Evolutionary conservation across 1,140 invertebrate species (phyloP).

Genomic region (Mamestra configurata): DNA sequence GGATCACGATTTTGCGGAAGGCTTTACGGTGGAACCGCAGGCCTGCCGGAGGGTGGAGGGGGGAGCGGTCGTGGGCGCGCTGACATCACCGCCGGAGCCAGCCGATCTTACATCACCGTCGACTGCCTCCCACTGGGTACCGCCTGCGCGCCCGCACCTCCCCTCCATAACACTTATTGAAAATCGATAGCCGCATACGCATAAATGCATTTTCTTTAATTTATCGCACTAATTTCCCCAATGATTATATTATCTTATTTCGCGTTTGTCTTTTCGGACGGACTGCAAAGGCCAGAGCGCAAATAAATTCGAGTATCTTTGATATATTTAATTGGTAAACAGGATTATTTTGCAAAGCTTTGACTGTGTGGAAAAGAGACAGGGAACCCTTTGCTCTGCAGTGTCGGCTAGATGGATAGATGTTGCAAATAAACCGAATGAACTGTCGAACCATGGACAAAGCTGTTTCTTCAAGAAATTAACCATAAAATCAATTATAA

Average conservation of each 20-base stretch:
- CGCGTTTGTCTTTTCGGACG: too few species aligned
- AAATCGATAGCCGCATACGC: conserved; percentile 58
- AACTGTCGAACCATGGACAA: too few species aligned
- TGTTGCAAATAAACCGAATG: too few species aligned
- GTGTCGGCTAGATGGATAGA: too few species aligned
- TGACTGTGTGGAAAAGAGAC: too few species aligned
- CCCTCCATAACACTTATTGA: conserved; percentile 48
- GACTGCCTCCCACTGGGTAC: conserved; percentile 70
- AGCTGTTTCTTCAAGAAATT: conserved; percentile 8
- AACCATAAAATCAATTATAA: conserved; percentile 42
- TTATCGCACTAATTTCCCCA: not conserved
- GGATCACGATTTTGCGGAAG: conserved; percentile 45
- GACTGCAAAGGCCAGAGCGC: not conserved
- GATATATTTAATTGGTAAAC: not conserved
- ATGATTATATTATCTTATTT: too few species aligned
- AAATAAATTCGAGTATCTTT: not conserved
- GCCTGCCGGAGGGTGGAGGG: conserved; percentile 67
- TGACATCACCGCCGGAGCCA: conserved; percentile 84
- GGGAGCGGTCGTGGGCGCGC: conserved; percentile 74
- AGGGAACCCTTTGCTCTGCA: too few species aligned
- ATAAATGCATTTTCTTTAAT: not conserved
- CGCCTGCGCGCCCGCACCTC: conserved; percentile 59
- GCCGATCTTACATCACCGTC: conserved; percentile 82
- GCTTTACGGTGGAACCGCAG: conserved; percentile 43
- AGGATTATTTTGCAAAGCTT: too few species aligned